Conservation (phyloP, 2,888 invertebrate species). For the Pherbina coryleti region DNA sequence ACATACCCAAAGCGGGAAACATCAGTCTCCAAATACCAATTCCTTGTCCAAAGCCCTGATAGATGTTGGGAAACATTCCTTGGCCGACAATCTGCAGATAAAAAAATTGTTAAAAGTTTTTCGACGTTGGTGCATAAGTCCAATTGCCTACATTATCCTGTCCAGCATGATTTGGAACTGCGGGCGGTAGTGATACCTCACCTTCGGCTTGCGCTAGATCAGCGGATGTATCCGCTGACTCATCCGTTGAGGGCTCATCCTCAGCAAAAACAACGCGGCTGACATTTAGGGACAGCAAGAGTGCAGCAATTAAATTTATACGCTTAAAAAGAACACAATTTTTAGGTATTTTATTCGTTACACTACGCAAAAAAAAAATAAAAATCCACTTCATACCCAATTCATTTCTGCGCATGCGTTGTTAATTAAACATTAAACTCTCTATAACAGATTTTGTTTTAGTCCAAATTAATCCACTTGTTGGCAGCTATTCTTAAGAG, state of each 20-base stretch:
- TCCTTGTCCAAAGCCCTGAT: slow-evolving; percentile 19
- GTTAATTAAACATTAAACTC: neutral
- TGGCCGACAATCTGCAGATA: slow-evolving; percentile 53
- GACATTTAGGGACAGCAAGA: slow-evolving; percentile 28
- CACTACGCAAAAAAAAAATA: neutral
- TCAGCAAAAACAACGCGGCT: slow-evolving; percentile 24
- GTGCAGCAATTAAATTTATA: neutral
- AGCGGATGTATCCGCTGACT: slow-evolving; percentile 23
- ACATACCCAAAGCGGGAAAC: slow-evolving; percentile 56
- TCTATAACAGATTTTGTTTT: too few relatives aligned
- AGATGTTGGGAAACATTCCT: slow-evolving; percentile 44
- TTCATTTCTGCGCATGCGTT: slow-evolving; percentile 21
- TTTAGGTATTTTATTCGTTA: neutral
- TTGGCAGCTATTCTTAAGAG: neutral
- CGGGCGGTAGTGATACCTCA: neutral
- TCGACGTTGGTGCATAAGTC: neutral
- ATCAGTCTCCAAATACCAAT: slow-evolving; percentile 48
- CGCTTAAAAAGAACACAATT: slow-evolving; percentile 2
- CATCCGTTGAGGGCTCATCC: slow-evolving; percentile 1
- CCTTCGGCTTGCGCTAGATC: neutral
- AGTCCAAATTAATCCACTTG: neutral
- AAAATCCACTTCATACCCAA: slow-evolving; percentile 15
- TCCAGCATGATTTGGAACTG: slow-evolving; percentile 14
- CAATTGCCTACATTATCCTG: neutral
- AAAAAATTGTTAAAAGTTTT: neutral